Base-by-base conservation (phyloP, 2,113 vertebrate genomes). In the Phylloscopus trochiloides region DNA sequence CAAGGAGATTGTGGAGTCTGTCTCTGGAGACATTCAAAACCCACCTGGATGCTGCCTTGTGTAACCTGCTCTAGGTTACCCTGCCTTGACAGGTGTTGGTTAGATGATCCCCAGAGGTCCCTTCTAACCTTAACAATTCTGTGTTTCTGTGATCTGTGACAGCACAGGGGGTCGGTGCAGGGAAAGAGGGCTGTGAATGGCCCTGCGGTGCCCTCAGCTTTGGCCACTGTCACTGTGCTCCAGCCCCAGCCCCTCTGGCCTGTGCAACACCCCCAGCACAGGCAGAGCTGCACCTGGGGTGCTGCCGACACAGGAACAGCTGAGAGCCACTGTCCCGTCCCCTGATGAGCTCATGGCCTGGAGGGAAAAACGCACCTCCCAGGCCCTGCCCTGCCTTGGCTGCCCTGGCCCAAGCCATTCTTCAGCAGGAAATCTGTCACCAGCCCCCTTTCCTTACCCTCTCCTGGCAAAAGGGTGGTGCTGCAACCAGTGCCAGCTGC, bases 161-260 rank as follows among this genome's bases (percentile, higher is more conserved):
- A 5, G 19, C 3, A 1, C 2, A 1, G 7, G 10, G 8, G 7
- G 2, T 13, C 1, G 0, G 8, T 25, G 25, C 38, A 45, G 14
- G 32, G 47, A 9, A 43, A 12, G 17, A 28, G 25, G 4, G 29
- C 7, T 19, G 24, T 17, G 3, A 9, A 5, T 17, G 6, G 38
- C 9, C 7, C 14, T 3, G 17, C 1, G 0, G 5, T 47, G 40
- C 25, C 47, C 12, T 57, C n/a, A 32, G 34, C 17, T 24, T 24
- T 40, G 22, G 45, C 9, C 19, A 1, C 9, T 26, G 17, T 43
- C 57, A 3, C 32, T n/a, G 17, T 45, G 19, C 62, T 51, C 10
- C 42, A 62, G 57, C 5, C 40, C 9, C 75, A 26, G 6, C 8
- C 24, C 11, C 16, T 54, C 20, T 3, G 9, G 58, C 58, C n/a